phyloP scores from a whole-genome alignment of 2,113 vertebrate genomes.

The Mungos mungo region DNA sequence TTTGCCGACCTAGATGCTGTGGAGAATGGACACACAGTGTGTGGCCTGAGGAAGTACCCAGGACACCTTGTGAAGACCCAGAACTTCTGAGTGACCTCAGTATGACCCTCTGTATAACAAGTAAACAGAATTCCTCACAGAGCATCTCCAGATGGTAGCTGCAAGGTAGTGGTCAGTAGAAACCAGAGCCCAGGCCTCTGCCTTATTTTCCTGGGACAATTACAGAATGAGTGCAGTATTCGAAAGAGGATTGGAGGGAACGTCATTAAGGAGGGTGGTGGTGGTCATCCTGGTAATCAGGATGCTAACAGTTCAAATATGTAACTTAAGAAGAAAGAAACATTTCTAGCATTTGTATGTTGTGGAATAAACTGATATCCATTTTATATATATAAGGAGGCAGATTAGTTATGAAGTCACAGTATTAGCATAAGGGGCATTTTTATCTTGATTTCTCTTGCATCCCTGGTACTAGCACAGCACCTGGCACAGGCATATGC shows the following conservation, averaged over 20 bases:
- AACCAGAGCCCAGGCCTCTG: not conserved
- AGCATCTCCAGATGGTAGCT: not conserved
- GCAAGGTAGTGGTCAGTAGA: not conserved
- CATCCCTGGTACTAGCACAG: not conserved
- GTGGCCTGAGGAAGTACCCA: no score
- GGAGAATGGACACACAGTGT: not conserved
- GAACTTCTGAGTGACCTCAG: not conserved
- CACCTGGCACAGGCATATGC: not conserved
- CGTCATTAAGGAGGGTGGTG: not conserved
- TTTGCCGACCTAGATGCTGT: not conserved
- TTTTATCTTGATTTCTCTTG: not conserved
- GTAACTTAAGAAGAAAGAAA: not conserved
- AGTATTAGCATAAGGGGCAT: not conserved
- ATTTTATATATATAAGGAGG: not conserved
- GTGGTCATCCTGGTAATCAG: not conserved
- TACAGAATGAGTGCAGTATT: not conserved
- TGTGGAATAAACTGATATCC: not conserved
- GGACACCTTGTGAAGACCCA: not conserved
- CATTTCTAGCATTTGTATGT: not conserved
- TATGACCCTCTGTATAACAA: not conserved
- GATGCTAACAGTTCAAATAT: not conserved
- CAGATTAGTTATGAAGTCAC: not conserved
- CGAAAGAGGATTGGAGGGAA: not conserved
- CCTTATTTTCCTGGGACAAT: not conserved
- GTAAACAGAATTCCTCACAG: not conserved